Percentiles rank a stretch among this genome's conserved stretches.
Conservation (phyloP, 2,113 vertebrate species). For the Micromys minutus region DNA sequence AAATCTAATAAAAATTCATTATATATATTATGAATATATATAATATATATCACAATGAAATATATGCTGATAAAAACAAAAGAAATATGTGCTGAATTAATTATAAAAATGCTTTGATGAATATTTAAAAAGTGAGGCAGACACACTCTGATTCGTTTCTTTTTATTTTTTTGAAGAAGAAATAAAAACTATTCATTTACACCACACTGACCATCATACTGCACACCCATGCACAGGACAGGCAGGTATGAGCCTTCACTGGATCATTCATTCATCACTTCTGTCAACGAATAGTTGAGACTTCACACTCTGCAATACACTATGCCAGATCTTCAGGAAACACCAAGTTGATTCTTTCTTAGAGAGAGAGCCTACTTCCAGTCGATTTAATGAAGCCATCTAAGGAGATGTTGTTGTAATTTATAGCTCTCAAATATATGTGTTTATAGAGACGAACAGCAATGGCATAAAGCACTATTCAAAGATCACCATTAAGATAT, state of each 20-base stretch:
- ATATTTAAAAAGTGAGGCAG: background rate
- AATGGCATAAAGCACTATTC: background rate
- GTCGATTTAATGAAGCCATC: constrained; percentile 34
- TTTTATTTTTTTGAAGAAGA: constrained; percentile 14
- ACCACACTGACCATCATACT: background rate
- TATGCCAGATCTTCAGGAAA: background rate
- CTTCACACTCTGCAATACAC: background rate
- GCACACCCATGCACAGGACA: background rate
- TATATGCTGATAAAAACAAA: background rate
- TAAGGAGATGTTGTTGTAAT: background rate
- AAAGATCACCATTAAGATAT: background rate
- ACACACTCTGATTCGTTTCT: background rate
- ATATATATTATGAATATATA: no score
- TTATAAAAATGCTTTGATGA: background rate
- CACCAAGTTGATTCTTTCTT: background rate
- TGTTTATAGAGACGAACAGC: background rate
- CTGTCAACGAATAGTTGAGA: background rate
- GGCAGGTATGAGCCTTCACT: background rate
- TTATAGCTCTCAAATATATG: constrained; percentile 9
- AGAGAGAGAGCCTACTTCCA: background rate
- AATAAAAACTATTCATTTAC: background rate
- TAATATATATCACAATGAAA: background rate
- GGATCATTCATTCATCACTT: background rate
- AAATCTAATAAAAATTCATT: background rate
- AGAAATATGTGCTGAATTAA: background rate